Base-by-base conservation (phyloP, 2,113 vertebrate species). In the Ceyx margarethae region DNA sequence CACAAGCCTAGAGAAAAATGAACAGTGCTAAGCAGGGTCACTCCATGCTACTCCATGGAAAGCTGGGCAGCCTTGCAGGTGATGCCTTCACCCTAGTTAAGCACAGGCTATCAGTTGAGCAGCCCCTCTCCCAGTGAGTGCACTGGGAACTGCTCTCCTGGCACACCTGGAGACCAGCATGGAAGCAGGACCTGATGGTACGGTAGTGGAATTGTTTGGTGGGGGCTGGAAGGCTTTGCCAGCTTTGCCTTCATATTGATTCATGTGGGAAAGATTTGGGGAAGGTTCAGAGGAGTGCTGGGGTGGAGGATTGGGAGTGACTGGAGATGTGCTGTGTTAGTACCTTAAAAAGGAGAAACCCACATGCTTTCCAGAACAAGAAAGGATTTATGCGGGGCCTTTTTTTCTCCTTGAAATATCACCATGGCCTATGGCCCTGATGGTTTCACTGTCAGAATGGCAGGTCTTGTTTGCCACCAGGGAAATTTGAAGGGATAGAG, bases 191-290 rank as follows among this genome's bases (percentile, higher is more conserved):
- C 37, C 51, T 28, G 7, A 14, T 51, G 29, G 61, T 28, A 4
- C 1, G 1, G 6, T 28, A 50, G 26, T 78, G 69, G 62, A 69
- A 65, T 54, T 53, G 61, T 40, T 43, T 92, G 87, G 54, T 77
- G 85, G 56, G 67, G n/a, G 79, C 67, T 87, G 91, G 87, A 80
- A 77, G 40, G 64, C 67, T 80, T 62, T 94, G 93, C 89, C 93
- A 94, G 58, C 42, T 94, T 91, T 95, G 91, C 81, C 72, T 94
- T 80, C 37, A 42, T 58, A 76, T 82, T 82, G 93, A 80, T 94
- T 93, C 72, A 29, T 17, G 95, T 96, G 93, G 94, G 87, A 92
- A 87, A 78, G 79, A 71, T 90, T 74, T 94, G 87, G 90, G 91
- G 79, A 15, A 82, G 76, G 87, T 96, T 95, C 90, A 95, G 94